phyloP scores from a whole-genome alignment of 2,113 vertebrate genomes.

The Phalacrocorax brasilianus region DNA sequence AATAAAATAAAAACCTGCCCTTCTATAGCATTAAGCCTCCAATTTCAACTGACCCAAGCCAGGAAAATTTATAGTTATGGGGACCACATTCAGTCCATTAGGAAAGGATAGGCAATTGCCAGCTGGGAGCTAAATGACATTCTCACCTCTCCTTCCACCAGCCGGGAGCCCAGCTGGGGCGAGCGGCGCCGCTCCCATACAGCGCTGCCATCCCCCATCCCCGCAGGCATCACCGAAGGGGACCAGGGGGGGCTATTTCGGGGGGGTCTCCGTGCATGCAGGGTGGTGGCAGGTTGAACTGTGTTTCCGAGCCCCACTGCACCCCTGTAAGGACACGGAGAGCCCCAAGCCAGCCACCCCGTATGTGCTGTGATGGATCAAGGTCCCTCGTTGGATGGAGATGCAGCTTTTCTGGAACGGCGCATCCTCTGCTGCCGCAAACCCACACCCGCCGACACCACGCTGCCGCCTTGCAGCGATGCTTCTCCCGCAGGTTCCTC shows the following conservation, averaged over 20 bases:
- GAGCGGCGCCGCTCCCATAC: background rate
- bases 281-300: background rate
- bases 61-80: background rate
- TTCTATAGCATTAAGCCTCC: background rate
- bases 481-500: background rate
- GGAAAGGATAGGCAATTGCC: background rate
- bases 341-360: background rate
- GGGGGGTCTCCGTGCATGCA: background rate
- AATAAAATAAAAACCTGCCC: too few relatives aligned
- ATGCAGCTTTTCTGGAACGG: background rate
- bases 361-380: accelerated
- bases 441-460: accelerated
- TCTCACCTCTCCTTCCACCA: background rate
- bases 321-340: background rate
- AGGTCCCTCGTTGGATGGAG: background rate
- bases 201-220: background rate
- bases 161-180: background rate
- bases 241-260: background rate
- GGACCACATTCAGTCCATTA: background rate
- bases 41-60: background rate
- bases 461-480: background rate
- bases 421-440: background rate
- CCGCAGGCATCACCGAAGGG: accelerated
- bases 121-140: background rate
- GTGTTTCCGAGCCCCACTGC: background rate